phyloP scores from a whole-genome alignment of 53 echinoderm and acorn worm species.

The Crossaster papposus region DNA sequence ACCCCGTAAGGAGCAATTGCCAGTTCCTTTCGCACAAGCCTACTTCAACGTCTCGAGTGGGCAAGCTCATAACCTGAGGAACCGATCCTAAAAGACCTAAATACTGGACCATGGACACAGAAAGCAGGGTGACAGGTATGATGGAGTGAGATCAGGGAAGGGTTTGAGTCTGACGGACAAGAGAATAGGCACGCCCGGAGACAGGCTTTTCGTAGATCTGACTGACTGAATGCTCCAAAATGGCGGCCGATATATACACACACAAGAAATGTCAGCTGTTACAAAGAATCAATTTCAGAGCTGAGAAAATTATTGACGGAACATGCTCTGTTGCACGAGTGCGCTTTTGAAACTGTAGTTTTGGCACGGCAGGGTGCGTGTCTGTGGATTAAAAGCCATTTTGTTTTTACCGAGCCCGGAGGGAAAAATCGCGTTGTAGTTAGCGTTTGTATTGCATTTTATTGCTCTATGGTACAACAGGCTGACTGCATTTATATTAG shows the following conservation, averaged over 20 bases:
- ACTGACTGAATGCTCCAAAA: background rate
- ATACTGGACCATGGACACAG: background rate
- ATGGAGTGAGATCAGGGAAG: background rate
- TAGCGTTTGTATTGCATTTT: too few species aligned
- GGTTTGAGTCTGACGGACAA: constrained; percentile 21
- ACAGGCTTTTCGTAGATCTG: background rate
- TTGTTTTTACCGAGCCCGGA: too few species aligned
- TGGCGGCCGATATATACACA: background rate
- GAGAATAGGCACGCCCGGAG: constrained; percentile 14
- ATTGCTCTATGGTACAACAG: too few species aligned
- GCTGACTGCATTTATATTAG: too few species aligned
- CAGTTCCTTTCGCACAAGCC: background rate
- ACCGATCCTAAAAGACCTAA: background rate
- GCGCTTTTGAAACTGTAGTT: background rate
- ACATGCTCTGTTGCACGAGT: background rate
- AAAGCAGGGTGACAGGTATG: background rate
- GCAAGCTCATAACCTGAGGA: background rate
- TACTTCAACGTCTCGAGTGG: too few species aligned
- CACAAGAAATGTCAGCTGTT: background rate
- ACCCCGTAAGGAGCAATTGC: too few species aligned
- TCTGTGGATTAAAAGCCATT: too few species aligned
- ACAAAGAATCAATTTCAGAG: constrained; percentile 1
- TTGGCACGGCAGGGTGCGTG: background rate
- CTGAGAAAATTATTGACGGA: background rate
- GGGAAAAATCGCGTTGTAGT: too few species aligned